These are phyloP conservation scores for Papilio elwesi DNA, from an alignment of 2,888 invertebrate species.

Conservation along the genomic window DNA sequence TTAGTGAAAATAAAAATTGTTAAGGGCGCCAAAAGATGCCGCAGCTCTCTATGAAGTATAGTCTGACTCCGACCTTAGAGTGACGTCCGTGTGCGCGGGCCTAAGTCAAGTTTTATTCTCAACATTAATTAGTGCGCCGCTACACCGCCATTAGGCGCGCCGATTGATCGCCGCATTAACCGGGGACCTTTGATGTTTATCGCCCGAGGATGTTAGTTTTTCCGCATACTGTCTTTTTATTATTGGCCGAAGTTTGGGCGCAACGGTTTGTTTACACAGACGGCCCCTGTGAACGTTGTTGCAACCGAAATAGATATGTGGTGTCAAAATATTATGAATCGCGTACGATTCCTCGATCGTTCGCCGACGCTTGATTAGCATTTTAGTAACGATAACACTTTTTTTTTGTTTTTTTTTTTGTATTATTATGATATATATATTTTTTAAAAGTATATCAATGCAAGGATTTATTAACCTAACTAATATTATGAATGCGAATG, in stretches of 20 bases:
- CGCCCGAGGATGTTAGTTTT: constrained; percentile 82
- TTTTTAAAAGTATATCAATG: constrained; percentile 1
- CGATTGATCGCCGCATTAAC: constrained; percentile 79
- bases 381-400: constrained; percentile 9
- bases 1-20: too few relatives aligned
- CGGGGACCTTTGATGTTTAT: constrained; percentile 76
- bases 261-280: constrained; percentile 78
- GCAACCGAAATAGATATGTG: constrained; percentile 79
- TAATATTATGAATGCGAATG: too few relatives aligned
- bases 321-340: constrained; percentile 78
- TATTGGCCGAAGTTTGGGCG: constrained; percentile 83
- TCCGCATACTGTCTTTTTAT: constrained; percentile 83
- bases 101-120: constrained; percentile 48
- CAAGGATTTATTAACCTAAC: not conserved
- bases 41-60: not conserved
- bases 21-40: not conserved
- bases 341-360: constrained; percentile 63
- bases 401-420: not conserved
- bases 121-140: constrained; percentile 68
- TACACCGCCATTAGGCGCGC: constrained; percentile 65
- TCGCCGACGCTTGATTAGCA: constrained; percentile 19
- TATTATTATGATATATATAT: not conserved
- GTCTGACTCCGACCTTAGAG: constrained; percentile 19
- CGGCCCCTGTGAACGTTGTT: constrained; percentile 66
- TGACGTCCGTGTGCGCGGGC: not conserved